phyloP scores from a whole-genome alignment of 53 echinoderm and acorn worm genomes.

The Temnopleurus reevesii region DNA sequence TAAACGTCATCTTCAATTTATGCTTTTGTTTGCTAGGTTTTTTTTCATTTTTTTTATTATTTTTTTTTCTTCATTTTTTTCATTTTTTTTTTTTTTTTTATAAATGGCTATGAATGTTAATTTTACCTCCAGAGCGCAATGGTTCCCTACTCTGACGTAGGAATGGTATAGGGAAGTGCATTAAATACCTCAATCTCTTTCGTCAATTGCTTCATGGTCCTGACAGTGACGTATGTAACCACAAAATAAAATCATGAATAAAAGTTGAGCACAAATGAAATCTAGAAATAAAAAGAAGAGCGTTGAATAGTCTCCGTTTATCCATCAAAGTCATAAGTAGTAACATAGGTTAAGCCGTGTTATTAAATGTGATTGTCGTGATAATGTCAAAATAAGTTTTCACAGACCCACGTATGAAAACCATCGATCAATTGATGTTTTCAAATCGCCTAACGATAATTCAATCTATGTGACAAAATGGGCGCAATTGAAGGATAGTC shows the following conservation, averaged over 20 bases:
- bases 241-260: constrained; percentile 10
- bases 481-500: background rate
- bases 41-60: too few species aligned
- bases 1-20: too few species aligned
- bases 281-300: background rate
- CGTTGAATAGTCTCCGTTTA: background rate
- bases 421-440: constrained; percentile 13
- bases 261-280: background rate
- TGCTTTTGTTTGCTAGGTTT: too few species aligned
- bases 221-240: background rate
- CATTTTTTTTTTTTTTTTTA: too few species aligned
- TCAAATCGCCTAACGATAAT: background rate
- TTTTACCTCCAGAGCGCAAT: too few species aligned
- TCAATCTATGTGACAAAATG: background rate
- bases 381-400: constrained; percentile 28
- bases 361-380: constrained; percentile 10
- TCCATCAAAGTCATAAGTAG: constrained; percentile 11
- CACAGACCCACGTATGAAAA: background rate
- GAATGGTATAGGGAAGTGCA: background rate
- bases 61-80: too few species aligned
- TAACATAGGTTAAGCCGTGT: constrained; percentile 24
- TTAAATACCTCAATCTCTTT: background rate
- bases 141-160: constrained; percentile 23
- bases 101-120: too few species aligned
- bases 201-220: background rate